Evolutionary conservation across 2,888 invertebrate species (phyloP).

Genomic region (Hirtodrosophila trivittata): DNA sequence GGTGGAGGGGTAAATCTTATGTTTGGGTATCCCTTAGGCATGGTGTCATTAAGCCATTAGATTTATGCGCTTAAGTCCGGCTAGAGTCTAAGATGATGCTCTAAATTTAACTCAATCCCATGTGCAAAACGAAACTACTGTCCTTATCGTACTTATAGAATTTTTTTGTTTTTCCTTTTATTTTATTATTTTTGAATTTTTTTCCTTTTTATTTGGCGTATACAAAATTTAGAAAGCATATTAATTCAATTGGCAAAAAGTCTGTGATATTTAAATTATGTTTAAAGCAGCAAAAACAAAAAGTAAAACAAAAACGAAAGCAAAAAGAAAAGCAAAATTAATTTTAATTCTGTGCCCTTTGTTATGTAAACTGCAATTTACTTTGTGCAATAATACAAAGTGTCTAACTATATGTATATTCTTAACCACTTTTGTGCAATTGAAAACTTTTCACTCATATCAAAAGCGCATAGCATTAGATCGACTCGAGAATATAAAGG

Average conservation of each 20-base stretch:
- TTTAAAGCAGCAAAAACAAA: constrained; percentile 52
- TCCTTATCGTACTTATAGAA: constrained; percentile 19
- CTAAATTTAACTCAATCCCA: constrained; percentile 15
- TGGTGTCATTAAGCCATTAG: constrained; percentile 37
- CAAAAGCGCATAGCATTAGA: constrained; percentile 67
- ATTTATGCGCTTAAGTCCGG: constrained; percentile 46
- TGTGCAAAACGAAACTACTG: neutral
- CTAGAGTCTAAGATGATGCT: constrained; percentile 36
- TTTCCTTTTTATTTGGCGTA: constrained; percentile 50
- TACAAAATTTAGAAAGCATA: constrained; percentile 68
- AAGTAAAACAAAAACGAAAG: constrained; percentile 26
- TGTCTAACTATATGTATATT: constrained; percentile 43
- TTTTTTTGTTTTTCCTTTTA: constrained; percentile 15
- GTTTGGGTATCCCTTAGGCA: constrained; percentile 7
- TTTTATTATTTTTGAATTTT: constrained; percentile 19
- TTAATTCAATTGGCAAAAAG: constrained; percentile 79
- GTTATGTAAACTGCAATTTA: constrained; percentile 49
- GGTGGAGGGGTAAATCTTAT: neutral
- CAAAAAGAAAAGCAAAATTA: constrained; percentile 41
- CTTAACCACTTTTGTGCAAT: constrained; percentile 67
- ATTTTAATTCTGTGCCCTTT: constrained; percentile 54
- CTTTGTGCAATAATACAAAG: constrained; percentile 68
- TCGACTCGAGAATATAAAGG: constrained; percentile 34
- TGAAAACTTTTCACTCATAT: constrained; percentile 70
- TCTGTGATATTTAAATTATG: constrained; percentile 79